These are phyloP conservation scores for Phaonia tiefii DNA, from an alignment of 2,888 invertebrate species.

Conservation along the genomic window DNA sequence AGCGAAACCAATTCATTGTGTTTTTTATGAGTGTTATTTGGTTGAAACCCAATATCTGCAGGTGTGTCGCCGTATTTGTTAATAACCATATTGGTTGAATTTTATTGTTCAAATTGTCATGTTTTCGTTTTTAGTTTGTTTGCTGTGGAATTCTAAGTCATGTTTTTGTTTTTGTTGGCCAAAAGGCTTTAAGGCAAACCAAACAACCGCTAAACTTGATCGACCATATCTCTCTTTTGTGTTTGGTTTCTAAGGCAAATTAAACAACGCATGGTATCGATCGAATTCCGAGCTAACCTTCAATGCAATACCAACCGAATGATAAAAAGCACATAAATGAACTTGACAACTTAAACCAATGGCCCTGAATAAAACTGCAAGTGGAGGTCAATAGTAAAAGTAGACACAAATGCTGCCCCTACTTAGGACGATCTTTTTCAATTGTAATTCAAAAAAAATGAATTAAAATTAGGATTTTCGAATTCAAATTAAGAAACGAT, in stretches of 20 bases:
- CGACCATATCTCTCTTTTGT: slow-evolving; percentile 4
- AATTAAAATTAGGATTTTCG: no score
- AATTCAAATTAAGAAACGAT: no score
- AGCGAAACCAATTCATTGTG: no score
- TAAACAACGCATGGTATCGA: not conserved
- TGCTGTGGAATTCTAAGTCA: slow-evolving; percentile 16
- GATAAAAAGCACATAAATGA: slow-evolving; percentile 30
- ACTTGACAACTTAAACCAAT: slow-evolving; percentile 15
- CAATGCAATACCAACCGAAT: not conserved
- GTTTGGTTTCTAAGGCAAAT: not conserved
- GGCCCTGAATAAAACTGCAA: slow-evolving; percentile 26
- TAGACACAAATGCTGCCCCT: no score
- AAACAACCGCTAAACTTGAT: slow-evolving; percentile 5
- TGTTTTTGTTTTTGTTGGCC: slow-evolving; percentile 9
- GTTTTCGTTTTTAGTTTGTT: not conserved
- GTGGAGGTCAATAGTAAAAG: no score
- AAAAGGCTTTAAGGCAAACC: slow-evolving; percentile 6
- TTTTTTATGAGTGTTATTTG: not conserved
- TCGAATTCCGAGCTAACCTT: not conserved
- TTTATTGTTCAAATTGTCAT: slow-evolving; percentile 22
- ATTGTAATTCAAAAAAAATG: no score
- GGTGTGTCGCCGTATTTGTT: slow-evolving; percentile 25
- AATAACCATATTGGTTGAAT: not conserved
- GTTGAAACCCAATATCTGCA: not conserved
- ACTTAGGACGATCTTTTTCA: no score